These are phyloP conservation scores for Halcyon badia DNA, from an alignment of 2,797 vertebrate species.

Conservation along the genomic window DNA sequence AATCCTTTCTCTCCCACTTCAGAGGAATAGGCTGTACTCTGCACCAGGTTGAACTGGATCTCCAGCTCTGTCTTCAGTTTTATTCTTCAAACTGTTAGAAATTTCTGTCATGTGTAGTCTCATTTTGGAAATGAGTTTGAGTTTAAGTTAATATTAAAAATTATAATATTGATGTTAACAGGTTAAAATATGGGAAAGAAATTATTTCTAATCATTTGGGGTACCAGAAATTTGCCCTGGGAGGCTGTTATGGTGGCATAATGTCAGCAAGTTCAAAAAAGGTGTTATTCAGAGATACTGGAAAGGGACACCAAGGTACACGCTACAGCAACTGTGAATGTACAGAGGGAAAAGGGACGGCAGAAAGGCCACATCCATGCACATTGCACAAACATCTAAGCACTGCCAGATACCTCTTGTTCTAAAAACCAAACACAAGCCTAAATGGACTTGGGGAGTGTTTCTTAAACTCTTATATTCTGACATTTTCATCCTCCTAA, in stretches of 20 bases:
- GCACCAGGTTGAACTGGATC: too few relatives aligned
- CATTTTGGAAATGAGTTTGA: too few relatives aligned
- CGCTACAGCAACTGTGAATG: too few relatives aligned
- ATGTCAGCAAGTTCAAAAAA: neutral
- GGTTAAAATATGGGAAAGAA: too few relatives aligned
- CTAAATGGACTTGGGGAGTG: neutral
- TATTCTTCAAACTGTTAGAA: too few relatives aligned
- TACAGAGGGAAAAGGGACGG: neutral
- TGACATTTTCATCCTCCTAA: neutral
- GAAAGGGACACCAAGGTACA: rapidly evolving
- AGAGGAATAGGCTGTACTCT: too few relatives aligned
- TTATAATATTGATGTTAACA: too few relatives aligned
- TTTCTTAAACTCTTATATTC: neutral
- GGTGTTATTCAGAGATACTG: neutral
- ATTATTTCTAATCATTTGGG: too few relatives aligned
- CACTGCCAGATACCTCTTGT: neutral
- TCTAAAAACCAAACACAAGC: neutral
- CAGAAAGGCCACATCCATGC: neutral
- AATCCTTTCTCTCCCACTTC: neutral
- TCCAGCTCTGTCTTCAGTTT: too few relatives aligned
- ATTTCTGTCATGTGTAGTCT: too few relatives aligned
- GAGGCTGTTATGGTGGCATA: neutral
- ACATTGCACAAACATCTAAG: too few relatives aligned
- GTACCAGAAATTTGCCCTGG: neutral
- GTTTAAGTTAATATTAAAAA: too few relatives aligned